A percentile compares a stretch with the other conserved stretches of the same genome.
Conservation (phyloP, 2,888 invertebrate species). For the Drosophila pseudotakahashii region DNA sequence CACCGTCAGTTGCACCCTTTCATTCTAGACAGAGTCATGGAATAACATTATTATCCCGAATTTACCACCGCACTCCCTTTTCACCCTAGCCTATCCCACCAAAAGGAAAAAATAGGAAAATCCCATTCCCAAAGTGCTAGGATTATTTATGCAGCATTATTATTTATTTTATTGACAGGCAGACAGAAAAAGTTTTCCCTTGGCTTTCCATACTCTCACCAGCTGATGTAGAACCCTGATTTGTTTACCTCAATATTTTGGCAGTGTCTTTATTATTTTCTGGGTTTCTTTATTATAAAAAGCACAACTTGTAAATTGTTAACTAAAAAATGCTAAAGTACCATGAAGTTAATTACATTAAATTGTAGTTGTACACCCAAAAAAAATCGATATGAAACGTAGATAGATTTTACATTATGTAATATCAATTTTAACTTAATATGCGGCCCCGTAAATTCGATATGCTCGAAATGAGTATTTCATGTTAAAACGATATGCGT, state of each 20-base stretch:
- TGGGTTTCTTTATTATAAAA: neutral
- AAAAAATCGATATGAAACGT: no score
- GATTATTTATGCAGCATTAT: slow-evolving; percentile 76
- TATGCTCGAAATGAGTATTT: no score
- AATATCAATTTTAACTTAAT: no score
- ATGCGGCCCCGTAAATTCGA: no score
- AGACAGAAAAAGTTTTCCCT: slow-evolving; percentile 36
- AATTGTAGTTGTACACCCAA: no score
- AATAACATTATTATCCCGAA: slow-evolving; percentile 72
- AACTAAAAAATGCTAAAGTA: no score
- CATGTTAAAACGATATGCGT: no score
- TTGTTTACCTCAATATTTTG: neutral
- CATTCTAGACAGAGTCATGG: slow-evolving; percentile 62
- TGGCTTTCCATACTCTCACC: slow-evolving; percentile 42
- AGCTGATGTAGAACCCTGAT: slow-evolving; percentile 6
- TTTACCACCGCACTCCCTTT: slow-evolving; percentile 3
- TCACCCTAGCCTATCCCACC: slow-evolving; percentile 9
- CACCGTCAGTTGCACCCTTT: slow-evolving; percentile 68
- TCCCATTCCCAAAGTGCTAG: slow-evolving; percentile 50
- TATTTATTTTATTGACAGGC: slow-evolving; percentile 78
- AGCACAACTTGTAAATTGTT: no score
- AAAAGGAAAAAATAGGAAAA: slow-evolving; percentile 1
- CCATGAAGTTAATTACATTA: no score
- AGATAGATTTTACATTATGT: no score
- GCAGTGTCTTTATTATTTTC: neutral